Base-by-base conservation (phyloP, 53 echinoderm and acorn worm genomes). In the Mesocentrotus franciscanus region DNA sequence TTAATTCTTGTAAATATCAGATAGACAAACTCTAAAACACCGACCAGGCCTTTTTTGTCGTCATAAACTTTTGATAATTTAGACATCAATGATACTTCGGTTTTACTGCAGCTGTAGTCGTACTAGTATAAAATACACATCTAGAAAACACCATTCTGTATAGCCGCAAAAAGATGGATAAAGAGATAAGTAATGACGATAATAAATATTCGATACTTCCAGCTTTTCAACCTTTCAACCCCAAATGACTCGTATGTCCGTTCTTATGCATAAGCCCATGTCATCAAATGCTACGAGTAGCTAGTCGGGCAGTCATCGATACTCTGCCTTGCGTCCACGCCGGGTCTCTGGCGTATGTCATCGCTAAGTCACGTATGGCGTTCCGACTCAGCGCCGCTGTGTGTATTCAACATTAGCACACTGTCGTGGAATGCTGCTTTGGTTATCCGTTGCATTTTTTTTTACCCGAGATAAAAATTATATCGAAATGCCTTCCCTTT, bases 401-500 rank as follows among this genome's bases (percentile, higher is more conserved):
- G 91, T 91, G 91, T 91, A 91, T 33, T 91, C 91, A 91, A 62
- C 91, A 91, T 91, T 91, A 91, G 91, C 91, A 91, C 91, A 91
- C 20, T 91, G 5, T 91, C 61, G 60, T 18, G 91, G 91, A 91
- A 91, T 91, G 60, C 62, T 34, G 0, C n/a, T 91, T 91, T 91
- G 61, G 91, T 91, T 91, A 62, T 62, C 91, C 32, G 91, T 91
- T 30, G 60, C 91, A 91, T 20, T 61, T 62, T 61, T 27, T 32
- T 29, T 60, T 8, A n/a, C 32, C 72, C 4, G n/a, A 71, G 20
- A 71, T 1, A 20, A n/a, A n/a, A n/a, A 66, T 66, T 20, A 17
- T 9, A 24, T 34, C 6, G 5, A 84, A 18, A 36, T 71, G 22
- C 24, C 71, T 71, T 71, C 71, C 26, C 71, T 26, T 71, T 71